A percentile compares a stretch with the other conserved stretches of the same genome.
phyloP scores from a whole-genome alignment of 1,140 invertebrate species.

The Dufourea novaeangliae region DNA sequence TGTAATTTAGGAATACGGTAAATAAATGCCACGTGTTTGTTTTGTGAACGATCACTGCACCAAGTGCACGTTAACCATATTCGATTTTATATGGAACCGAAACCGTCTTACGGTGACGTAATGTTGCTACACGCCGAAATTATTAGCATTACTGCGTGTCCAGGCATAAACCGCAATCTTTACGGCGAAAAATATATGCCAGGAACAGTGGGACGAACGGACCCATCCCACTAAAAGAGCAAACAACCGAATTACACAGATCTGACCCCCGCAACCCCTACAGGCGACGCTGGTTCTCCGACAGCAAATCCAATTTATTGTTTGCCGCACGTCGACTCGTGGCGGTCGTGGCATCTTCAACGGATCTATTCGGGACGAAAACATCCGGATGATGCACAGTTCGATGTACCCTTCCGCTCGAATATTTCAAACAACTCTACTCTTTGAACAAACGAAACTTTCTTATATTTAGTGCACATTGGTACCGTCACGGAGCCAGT shows the following conservation, averaged over 20 bases:
- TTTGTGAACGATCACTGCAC: background rate
- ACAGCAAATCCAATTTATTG: conserved; percentile 36
- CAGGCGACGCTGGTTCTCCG: background rate
- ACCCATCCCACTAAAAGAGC: conserved; percentile 60
- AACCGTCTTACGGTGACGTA: conserved; percentile 47
- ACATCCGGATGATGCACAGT: background rate
- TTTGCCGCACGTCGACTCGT: background rate
- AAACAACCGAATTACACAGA: conserved; percentile 53
- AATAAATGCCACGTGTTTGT: background rate
- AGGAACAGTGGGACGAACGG: conserved; percentile 18
- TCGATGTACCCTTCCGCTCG: background rate
- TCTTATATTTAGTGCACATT: background rate
- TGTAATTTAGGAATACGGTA: background rate
- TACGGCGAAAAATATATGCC: conserved; percentile 58
- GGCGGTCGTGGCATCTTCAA: background rate
- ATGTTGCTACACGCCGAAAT: conserved; percentile 60
- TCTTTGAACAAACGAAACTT: background rate
- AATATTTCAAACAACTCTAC: background rate
- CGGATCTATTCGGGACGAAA: background rate
- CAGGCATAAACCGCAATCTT: conserved; percentile 71
- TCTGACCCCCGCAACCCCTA: background rate
- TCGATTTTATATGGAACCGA: background rate
- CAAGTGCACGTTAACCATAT: background rate
- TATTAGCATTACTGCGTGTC: conserved; percentile 76
- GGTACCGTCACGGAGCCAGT: no score